These are phyloP conservation scores for Silurus lanzhouensis DNA, from an alignment of 2,797 vertebrate genomes.

Conservation along the genomic window DNA sequence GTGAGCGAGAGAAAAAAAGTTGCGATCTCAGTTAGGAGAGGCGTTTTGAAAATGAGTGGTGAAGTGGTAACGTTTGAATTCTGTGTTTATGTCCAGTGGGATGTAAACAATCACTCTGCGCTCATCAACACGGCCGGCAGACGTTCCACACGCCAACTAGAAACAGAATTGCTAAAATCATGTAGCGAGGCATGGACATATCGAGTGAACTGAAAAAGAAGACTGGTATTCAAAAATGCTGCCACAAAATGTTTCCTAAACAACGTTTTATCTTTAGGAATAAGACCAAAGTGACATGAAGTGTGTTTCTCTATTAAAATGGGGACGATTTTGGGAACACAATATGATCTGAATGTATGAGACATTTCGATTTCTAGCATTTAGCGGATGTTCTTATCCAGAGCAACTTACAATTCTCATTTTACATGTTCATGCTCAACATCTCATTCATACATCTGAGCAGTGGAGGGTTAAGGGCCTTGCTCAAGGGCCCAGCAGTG, in stretches of 20 bases:
- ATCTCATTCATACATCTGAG: no score
- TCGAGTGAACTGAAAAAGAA: conserved; percentile 52
- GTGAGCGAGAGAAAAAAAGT: conserved; percentile 44
- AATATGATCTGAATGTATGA: not conserved
- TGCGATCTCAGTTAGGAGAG: conserved; percentile 73
- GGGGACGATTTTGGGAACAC: not conserved
- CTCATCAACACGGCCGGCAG: conserved; percentile 75
- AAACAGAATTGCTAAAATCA: conserved; percentile 70
- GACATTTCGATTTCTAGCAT: no score
- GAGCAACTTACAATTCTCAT: no score
- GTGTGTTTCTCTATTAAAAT: not conserved
- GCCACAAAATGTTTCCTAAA: conserved; percentile 17
- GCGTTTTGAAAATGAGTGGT: conserved; percentile 78
- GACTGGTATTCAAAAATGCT: conserved; percentile 19
- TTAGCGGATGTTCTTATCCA: no score
- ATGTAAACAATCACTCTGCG: conserved; percentile 73
- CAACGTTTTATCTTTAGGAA: not conserved
- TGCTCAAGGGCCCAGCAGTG: no score
- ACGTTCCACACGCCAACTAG: conserved; percentile 73
- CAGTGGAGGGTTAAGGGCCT: no score
- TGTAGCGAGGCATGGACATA: conserved; percentile 68
- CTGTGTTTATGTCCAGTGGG: conserved; percentile 73
- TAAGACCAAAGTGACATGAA: not conserved
- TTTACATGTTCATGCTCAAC: no score
- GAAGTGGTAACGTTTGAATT: conserved; percentile 74